Percentiles rank a stretch among this genome's conserved stretches.
These are phyloP conservation scores for Drosophila neoperkinsi DNA, from an alignment of 2,888 invertebrate species.

Conservation along the genomic window DNA sequence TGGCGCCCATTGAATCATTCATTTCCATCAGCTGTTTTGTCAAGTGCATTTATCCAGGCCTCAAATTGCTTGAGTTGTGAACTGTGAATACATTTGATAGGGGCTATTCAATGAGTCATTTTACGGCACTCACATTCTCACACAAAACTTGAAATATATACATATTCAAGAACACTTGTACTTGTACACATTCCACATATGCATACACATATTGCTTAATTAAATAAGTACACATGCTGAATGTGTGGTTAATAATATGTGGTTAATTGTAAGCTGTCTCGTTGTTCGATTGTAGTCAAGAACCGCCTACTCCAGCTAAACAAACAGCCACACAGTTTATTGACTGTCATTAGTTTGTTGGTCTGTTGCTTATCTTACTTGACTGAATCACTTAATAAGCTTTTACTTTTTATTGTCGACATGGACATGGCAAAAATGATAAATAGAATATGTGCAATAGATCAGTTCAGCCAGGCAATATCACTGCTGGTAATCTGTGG, in stretches of 20 bases:
- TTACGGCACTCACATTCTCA: constrained; percentile 60
- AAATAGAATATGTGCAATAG: constrained; percentile 12
- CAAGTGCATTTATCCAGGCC: constrained; percentile 24
- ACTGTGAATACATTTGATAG: constrained; percentile 55
- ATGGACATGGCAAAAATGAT: constrained; percentile 5
- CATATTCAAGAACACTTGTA: not conserved
- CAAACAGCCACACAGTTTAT: constrained; percentile 8
- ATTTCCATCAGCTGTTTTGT: constrained; percentile 44
- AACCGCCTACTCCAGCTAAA: constrained; percentile 8
- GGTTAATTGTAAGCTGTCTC: constrained; percentile 20
- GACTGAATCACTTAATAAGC: constrained; percentile 19
- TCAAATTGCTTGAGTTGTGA: constrained; percentile 70
- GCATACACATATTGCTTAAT: constrained; percentile 9
- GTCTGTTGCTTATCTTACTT: constrained; percentile 19
- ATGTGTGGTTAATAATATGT: constrained; percentile 60
- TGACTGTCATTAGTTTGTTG: constrained; percentile 19
- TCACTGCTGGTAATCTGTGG: constrained; percentile 19
- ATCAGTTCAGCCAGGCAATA: constrained; percentile 21
- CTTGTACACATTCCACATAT: not conserved
- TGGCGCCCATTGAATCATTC: constrained; percentile 53
- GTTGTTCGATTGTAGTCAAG: constrained; percentile 5
- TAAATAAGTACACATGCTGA: not conserved
- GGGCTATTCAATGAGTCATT: constrained; percentile 62
- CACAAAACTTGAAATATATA: constrained; percentile 38
- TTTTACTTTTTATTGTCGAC: constrained; percentile 20